Percentiles rank a stretch among this genome's conserved stretches.
phyloP scores from a whole-genome alignment of 2,113 vertebrate species.

The Cottus gobio region DNA sequence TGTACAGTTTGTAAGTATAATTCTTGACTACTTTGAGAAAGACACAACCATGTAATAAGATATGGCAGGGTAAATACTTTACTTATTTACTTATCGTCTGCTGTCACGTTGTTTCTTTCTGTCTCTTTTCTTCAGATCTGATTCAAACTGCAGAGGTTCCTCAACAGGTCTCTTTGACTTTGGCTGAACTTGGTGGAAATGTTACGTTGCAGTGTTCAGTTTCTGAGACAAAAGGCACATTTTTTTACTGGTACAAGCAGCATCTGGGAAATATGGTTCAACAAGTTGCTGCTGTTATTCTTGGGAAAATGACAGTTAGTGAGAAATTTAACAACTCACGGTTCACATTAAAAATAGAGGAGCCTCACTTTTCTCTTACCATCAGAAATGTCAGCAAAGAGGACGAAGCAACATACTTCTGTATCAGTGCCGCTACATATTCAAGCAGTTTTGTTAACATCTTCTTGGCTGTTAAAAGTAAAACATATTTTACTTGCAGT shows the following conservation, averaged over 20 bases:
- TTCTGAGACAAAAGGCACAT: rapidly evolving
- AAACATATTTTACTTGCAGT: too few species aligned
- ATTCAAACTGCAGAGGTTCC: not conserved
- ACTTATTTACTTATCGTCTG: not conserved
- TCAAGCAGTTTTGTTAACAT: too few species aligned
- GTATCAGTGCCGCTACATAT: constrained; percentile 10
- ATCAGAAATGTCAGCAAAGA: constrained; percentile 60
- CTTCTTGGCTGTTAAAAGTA: too few species aligned
- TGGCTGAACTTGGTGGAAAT: constrained; percentile 27
- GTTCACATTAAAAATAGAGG: not conserved
- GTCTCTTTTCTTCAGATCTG: constrained; percentile 41
- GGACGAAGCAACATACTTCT: constrained; percentile 65
- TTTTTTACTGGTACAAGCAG: constrained; percentile 55
- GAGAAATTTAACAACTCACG: constrained; percentile 6
- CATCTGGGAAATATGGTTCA: constrained; percentile 28
- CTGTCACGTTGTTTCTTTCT: not conserved
- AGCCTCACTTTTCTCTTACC: not conserved
- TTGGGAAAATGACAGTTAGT: rapidly evolving
- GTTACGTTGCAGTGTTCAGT: constrained; percentile 38
- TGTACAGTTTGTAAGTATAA: not conserved
- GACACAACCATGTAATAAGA: not conserved
- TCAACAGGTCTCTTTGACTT: constrained; percentile 20
- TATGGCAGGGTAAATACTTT: not conserved
- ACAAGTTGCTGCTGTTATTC: not conserved
- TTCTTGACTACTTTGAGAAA: not conserved